phyloP scores from a whole-genome alignment of 2,797 vertebrate genomes.

The Epinephelus awoara region DNA sequence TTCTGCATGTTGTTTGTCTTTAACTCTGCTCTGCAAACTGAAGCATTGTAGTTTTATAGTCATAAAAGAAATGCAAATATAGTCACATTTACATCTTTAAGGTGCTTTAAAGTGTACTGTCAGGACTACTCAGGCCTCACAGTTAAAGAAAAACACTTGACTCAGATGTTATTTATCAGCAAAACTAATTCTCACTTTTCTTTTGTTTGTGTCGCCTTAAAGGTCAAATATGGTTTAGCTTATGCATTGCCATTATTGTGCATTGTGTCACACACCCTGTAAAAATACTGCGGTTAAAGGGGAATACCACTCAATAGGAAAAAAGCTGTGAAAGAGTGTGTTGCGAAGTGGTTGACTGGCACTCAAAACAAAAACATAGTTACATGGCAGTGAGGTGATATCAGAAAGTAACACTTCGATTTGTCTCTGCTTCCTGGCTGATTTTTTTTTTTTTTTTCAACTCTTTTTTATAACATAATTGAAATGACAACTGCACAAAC shows the following conservation, averaged over 20 bases:
- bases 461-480: not conserved
- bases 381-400: not conserved
- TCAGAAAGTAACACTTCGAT: not conserved
- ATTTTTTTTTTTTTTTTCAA: not conserved
- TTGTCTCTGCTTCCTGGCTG: not conserved
- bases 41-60: not conserved
- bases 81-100: not conserved
- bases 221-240: conserved; percentile 21
- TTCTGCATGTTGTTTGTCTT: conserved; percentile 71
- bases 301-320: conserved; percentile 14
- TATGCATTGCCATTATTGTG: not conserved
- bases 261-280: no score
- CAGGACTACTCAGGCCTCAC: not conserved
- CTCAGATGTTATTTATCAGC: not conserved
- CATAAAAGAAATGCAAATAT: not conserved
- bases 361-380: not conserved
- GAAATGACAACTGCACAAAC: not conserved
- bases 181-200: not conserved
- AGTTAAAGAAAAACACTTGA: not conserved
- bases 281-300: conserved; percentile 10
- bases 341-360: not conserved
- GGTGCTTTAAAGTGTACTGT: not conserved
- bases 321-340: not conserved
- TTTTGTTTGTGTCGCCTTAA: not conserved
- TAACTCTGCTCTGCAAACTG: conserved; percentile 58